Evolutionary conservation across 2,888 invertebrate species (phyloP).

Genomic region (Lasius fuliginosus): DNA sequence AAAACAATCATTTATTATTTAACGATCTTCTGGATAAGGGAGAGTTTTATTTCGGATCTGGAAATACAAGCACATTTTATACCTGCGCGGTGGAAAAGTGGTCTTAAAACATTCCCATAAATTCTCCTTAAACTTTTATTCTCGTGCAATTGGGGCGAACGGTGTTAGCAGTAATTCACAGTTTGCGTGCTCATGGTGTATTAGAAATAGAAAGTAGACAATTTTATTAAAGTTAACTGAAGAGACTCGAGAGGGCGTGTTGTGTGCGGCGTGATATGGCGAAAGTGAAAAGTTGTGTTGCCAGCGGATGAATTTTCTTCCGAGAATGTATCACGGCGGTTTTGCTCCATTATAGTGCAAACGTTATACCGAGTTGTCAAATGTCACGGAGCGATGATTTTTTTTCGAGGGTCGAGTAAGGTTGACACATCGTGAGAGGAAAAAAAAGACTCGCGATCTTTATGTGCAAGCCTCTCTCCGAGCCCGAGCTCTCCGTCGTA

Average conservation of each 20-base stretch:
- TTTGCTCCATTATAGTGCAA: constrained; percentile 25
- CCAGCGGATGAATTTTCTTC: not conserved
- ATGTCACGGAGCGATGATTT: constrained; percentile 22
- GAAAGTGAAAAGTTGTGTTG: constrained; percentile 22
- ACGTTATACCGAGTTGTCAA: constrained; percentile 42
- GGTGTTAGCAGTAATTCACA: constrained; percentile 32
- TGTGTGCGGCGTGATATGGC: not conserved
- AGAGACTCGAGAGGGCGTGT: not conserved
- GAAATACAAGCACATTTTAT: constrained; percentile 24
- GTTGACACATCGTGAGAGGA: constrained; percentile 11
- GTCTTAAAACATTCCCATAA: constrained; percentile 41
- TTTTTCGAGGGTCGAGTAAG: constrained; percentile 21
- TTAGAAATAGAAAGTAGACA: constrained; percentile 29
- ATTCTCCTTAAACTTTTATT: constrained; percentile 46
- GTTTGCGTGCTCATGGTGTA: constrained; percentile 22
- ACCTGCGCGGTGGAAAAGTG: not conserved
- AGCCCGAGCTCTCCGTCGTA: constrained; percentile 65
- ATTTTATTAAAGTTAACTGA: constrained; percentile 40
- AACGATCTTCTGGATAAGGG: not conserved
- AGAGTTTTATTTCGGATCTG: constrained; percentile 22
- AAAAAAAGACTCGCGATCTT: constrained; percentile 48
- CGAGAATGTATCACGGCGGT: not conserved
- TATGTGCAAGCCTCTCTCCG: constrained; percentile 44
- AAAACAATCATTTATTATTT: constrained; percentile 15
- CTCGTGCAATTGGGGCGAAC: constrained; percentile 32